These are phyloP conservation scores for Brachymystax lenok DNA, from an alignment of 2,797 vertebrate species.

Conservation along the genomic window DNA sequence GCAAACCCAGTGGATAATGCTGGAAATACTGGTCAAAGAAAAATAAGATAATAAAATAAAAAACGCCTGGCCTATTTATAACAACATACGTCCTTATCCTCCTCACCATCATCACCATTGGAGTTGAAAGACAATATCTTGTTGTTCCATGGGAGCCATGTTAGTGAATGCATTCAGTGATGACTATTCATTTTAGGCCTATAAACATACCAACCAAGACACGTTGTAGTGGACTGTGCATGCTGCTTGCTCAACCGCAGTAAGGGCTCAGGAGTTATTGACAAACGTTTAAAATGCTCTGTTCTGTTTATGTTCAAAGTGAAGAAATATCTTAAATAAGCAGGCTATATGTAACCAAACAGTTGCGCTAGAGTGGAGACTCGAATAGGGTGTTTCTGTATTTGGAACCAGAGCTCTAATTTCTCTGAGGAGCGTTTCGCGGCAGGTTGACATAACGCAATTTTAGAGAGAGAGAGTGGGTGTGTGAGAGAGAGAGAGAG, in stretches of 20 bases:
- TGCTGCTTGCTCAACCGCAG: slow-evolving; percentile 3
- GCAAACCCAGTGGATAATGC: no score
- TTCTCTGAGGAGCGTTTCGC: slow-evolving; percentile 65
- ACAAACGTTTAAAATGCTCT: slow-evolving; percentile 57
- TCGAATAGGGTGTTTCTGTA: slow-evolving; percentile 58
- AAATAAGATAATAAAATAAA: not conserved
- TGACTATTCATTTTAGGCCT: slow-evolving; percentile 34
- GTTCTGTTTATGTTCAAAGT: slow-evolving; percentile 74
- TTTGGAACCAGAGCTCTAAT: slow-evolving; percentile 74
- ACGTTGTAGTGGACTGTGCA: slow-evolving; percentile 34
- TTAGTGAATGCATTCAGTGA: slow-evolving; percentile 3
- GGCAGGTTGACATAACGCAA: slow-evolving; percentile 58
- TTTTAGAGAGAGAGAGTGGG: no score
- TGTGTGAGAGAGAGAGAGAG: no score
- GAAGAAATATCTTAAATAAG: slow-evolving; percentile 73
- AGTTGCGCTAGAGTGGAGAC: slow-evolving; percentile 55
- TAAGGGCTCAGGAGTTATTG: slow-evolving; percentile 47
- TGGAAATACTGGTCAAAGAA: no score
- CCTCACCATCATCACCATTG: not conserved
- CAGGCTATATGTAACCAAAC: slow-evolving; percentile 79
- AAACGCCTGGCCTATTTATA: not conserved
- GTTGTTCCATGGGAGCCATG: not conserved
- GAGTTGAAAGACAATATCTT: not conserved
- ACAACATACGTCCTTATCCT: not conserved
- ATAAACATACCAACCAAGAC: slow-evolving; percentile 50